A percentile compares a stretch with the other conserved stretches of the same genome.
Evolutionary conservation across 2,888 invertebrate genomes (phyloP).

Genomic region (Busseola fusca): DNA sequence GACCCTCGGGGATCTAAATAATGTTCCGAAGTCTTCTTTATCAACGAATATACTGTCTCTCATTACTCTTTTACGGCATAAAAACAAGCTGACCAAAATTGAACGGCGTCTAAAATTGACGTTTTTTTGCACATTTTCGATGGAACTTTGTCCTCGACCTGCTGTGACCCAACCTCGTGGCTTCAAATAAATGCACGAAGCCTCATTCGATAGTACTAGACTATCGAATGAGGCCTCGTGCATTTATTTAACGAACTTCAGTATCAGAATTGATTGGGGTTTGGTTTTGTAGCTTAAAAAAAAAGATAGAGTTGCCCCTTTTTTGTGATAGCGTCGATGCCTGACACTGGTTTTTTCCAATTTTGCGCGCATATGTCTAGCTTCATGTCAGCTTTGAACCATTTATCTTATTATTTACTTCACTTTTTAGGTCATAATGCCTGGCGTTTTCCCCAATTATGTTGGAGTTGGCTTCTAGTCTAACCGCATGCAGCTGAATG

Average conservation of each 20-base stretch:
- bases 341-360: not conserved
- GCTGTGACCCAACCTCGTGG: constrained; percentile 39
- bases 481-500: too few relatives aligned
- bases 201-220: constrained; percentile 26
- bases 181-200: constrained; percentile 26
- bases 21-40: constrained; percentile 34
- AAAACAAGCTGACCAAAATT: constrained; percentile 44
- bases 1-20: constrained; percentile 22
- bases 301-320: not conserved
- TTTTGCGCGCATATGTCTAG: not conserved
- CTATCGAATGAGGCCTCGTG: too few relatives aligned
- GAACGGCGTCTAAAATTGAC: constrained; percentile 29
- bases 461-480: not conserved
- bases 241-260: constrained; percentile 30
- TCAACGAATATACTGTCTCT: constrained; percentile 41
- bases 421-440: too few relatives aligned
- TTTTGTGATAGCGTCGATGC: not conserved
- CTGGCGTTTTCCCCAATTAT: not conserved
- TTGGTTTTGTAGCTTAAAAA: not conserved
- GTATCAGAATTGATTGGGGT: constrained; percentile 1
- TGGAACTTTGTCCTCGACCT: constrained; percentile 49
- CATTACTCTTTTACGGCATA: constrained; percentile 42
- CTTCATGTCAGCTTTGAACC: not conserved
- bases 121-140: constrained; percentile 31
- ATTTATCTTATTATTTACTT: not conserved